Percentiles rank a stretch among this genome's conserved stretches.
phyloP scores from a whole-genome alignment of 1,140 invertebrate genomes.

The Colletes gigas region DNA sequence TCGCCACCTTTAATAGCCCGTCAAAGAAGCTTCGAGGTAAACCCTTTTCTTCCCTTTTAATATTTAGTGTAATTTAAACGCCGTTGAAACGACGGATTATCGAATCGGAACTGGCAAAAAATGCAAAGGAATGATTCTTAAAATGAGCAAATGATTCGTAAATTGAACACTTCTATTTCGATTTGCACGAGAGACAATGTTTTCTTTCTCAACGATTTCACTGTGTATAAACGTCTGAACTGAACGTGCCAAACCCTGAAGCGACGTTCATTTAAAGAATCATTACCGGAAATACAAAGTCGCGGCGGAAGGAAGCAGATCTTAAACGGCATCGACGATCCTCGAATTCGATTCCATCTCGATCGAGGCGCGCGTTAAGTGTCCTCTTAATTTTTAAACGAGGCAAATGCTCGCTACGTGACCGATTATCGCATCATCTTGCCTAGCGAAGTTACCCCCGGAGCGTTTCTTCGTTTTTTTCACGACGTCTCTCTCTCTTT shows the following conservation, averaged over 20 bases:
- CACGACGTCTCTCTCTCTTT: not conserved
- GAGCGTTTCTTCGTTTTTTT: not conserved
- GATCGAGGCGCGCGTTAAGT: not conserved
- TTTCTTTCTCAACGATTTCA: too few species aligned
- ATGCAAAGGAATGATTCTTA: too few species aligned
- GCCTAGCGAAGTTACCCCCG: not conserved
- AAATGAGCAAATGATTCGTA: too few species aligned
- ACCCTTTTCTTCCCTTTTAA: too few species aligned
- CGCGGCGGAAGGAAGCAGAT: not conserved
- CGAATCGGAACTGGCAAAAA: too few species aligned
- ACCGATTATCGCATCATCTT: slow-evolving; percentile 46
- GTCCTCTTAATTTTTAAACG: slow-evolving; percentile 29
- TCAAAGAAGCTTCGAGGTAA: too few species aligned
- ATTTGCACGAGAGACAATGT: too few species aligned
- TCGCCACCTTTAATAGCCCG: too few species aligned
- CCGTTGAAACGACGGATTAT: not conserved
- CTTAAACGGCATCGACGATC: not conserved
- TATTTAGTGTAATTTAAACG: not conserved
- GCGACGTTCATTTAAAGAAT: too few species aligned
- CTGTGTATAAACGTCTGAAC: too few species aligned
- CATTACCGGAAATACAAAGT: not conserved
- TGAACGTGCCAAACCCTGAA: too few species aligned
- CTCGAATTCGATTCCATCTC: not conserved
- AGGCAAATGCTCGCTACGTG: slow-evolving; percentile 40
- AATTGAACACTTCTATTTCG: too few species aligned